Evolutionary conservation across 2,888 invertebrate species (phyloP).

Genomic region (Quadriops clusia): DNA sequence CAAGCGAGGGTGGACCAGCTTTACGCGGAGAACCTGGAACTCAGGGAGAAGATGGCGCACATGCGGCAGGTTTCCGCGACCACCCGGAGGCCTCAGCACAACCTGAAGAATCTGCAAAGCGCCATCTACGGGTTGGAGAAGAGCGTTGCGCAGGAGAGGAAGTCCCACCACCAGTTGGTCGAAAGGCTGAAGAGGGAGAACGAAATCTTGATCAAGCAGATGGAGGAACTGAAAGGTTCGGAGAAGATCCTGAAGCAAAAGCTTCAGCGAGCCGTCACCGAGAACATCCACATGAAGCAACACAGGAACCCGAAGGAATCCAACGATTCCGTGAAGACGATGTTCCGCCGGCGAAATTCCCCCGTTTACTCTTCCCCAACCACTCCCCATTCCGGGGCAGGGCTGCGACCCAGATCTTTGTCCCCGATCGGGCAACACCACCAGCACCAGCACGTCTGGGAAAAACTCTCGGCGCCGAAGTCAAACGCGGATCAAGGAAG

Average conservation of each 20-base stretch:
- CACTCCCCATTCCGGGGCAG: too few species aligned
- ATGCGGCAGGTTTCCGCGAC: conserved; percentile 17
- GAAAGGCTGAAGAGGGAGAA: conserved; percentile 36
- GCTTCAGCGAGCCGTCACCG: too few species aligned
- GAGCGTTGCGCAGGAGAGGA: conserved; percentile 34
- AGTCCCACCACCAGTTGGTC: conserved; percentile 34
- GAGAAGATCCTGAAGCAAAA: conserved; percentile 21
- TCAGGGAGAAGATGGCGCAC: conserved; percentile 24
- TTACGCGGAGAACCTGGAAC: conserved; percentile 26
- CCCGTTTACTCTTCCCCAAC: too few species aligned
- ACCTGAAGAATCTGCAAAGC: conserved; percentile 25
- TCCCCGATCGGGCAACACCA: too few species aligned
- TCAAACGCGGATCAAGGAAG: too few species aligned
- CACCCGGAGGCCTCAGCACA: conserved; percentile 16
- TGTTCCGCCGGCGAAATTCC: too few species aligned
- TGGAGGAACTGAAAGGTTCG: conserved; percentile 25
- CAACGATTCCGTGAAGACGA: too few species aligned
- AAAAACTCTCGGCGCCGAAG: too few species aligned
- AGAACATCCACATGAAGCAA: too few species aligned
- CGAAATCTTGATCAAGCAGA: conserved; percentile 25
- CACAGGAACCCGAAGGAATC: too few species aligned
- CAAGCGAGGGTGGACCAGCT: conserved; percentile 28
- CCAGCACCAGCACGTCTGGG: too few species aligned
- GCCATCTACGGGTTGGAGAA: conserved; percentile 36
- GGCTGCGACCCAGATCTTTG: too few species aligned